Evolutionary conservation across 2,888 invertebrate genomes (phyloP), one percentile per base, ranked within the genome.

Genomic region (Saturnia pavonia): DNA sequence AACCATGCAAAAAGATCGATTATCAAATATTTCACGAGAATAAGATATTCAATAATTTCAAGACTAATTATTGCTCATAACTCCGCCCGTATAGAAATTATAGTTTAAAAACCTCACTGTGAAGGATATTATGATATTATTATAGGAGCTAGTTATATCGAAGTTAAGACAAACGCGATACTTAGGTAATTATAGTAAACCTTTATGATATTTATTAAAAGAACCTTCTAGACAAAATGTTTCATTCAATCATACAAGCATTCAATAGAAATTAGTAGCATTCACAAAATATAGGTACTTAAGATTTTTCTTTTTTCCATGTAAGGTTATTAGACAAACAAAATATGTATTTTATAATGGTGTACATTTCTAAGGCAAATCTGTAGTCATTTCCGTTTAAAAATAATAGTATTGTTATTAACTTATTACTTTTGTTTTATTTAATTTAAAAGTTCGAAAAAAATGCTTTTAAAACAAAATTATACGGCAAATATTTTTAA

Each of bases 11-110:
- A n/a, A n/a, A n/a, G n/a, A n/a, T n/a, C n/a, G n/a, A n/a, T n/a
- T n/a, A n/a, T n/a, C n/a, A n/a, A n/a, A n/a, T n/a, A n/a, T n/a
- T n/a, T n/a, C n/a, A n/a, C n/a, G n/a, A n/a, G n/a, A n/a, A n/a
- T n/a, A n/a, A n/a, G n/a, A n/a, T n/a, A n/a, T n/a, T n/a, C n/a
- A n/a, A n/a, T n/a, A n/a, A n/a, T n/a, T n/a, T n/a, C n/a, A n/a
- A n/a, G n/a, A n/a, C n/a, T n/a, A 4, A 60, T 14, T 27, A 60
- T 60, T 60, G 57, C 57, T 60, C 57, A 60, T 60, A 60, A 60
- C 14, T 60, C 57, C 57, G 57, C 57, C 57, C 57, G 25, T 25
- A 14, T 60, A 60, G 57, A 60, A 51, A 14, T 60, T 60, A 25
- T 60, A 60, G 14, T 11, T 22, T 27, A 60, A 14, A 60, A 27